Evolutionary conservation across 1,140 invertebrate genomes (phyloP), one percentile per base, ranked within the genome.

Genomic region (Papilio polytes): DNA sequence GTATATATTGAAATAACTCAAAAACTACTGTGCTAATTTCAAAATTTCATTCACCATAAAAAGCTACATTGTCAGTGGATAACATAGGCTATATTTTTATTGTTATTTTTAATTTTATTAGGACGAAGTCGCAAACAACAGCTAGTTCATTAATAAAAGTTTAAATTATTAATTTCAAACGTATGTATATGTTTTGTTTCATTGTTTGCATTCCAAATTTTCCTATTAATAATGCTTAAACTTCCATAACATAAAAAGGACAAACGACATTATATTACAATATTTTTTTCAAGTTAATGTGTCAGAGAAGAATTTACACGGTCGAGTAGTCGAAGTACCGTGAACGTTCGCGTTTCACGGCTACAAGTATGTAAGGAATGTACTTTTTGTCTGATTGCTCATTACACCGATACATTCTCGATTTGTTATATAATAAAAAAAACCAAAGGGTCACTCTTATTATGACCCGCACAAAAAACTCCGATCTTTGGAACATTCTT

Each of bases 221-320:
- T 26, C 26, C 26, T 26, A 26, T 26, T 26, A 26, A 26, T 26
- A 1, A n/a, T n/a, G n/a, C 26, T 26, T 26, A 26, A 26, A 26
- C 26, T 26, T 26, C 1, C 26, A 26, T 26, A 26, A 26, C 18
- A 3, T 48, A 48, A 59, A 59, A 22, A 41, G 56, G n/a, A 59
- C n/a, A 26, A 63, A 63, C 59, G 1, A 26, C 9, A 10, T 13
- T 26, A 26, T 22, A 41, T 41, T 41, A 41, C 3, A 41, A 41
- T 41, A 41, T 26, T 63, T 70, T 44, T 53, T 63, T 44, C 59
- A 82, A 83, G 80, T 81, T 85, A 87, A 89, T 84, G 85, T 85
- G 86, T 86, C 85, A 80, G 82, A 56, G 78, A 85, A 87, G 86
- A 92, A 89, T 92, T 92, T 91, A 85, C 85, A 89, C 89, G 90